Evolutionary conservation across 2,113 vertebrate species (phyloP).

Genomic region (Paracanthobrama guichenoti): DNA sequence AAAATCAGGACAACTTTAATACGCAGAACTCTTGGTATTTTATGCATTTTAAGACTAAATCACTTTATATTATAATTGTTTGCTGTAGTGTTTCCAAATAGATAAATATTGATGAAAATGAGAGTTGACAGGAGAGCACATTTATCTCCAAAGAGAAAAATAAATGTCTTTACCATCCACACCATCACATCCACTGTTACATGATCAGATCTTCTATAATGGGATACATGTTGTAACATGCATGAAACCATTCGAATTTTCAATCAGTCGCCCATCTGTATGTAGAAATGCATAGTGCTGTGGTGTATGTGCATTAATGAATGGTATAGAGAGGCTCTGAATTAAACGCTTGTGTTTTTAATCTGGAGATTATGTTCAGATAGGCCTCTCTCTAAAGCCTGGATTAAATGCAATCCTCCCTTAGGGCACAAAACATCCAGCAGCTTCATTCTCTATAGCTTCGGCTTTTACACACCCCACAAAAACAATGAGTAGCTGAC

Average conservation of each 20-base stretch:
- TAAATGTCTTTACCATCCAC: background rate
- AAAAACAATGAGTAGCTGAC: conserved; percentile 6
- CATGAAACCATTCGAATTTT: background rate
- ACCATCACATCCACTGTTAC: background rate
- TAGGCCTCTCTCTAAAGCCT: conserved; percentile 50
- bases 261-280: background rate
- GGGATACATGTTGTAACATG: background rate
- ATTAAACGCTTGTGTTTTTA: conserved; percentile 43
- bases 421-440: conserved; percentile 34
- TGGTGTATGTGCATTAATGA: background rate
- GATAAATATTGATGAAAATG: background rate
- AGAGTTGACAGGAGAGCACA: background rate
- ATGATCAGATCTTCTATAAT: background rate
- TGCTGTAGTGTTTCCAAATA: background rate
- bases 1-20: background rate
- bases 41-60: background rate
- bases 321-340: conserved; percentile 5
- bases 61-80: background rate
- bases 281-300: background rate
- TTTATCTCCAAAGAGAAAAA: background rate
- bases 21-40: background rate
- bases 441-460: conserved; percentile 42
- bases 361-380: conserved; percentile 59
- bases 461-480: background rate
- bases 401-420: conserved; percentile 60